phyloP scores from a whole-genome alignment of 2,113 vertebrate genomes.

The Poeciliopsis prolifica region DNA sequence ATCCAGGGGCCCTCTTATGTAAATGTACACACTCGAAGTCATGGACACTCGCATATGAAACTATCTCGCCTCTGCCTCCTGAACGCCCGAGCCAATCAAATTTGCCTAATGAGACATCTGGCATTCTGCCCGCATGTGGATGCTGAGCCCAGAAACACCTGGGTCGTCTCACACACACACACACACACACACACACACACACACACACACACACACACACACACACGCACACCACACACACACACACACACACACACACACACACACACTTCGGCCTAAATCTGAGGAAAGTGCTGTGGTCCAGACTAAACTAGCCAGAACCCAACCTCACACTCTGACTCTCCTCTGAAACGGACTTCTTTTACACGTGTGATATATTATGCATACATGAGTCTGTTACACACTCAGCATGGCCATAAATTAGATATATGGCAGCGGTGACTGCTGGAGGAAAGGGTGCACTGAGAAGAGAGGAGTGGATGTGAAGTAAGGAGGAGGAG shows the following conservation, averaged over 20 bases:
- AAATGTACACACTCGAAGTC: slow-evolving; percentile 54
- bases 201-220: slow-evolving; percentile 7
- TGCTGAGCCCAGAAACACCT: slow-evolving; percentile 76
- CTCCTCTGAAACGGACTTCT: slow-evolving; percentile 36
- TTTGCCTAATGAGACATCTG: slow-evolving; percentile 81
- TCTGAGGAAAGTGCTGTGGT: slow-evolving; percentile 23
- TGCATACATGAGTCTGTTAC: slow-evolving; percentile 72
- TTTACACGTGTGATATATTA: slow-evolving; percentile 71
- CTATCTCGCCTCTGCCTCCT: slow-evolving; percentile 65
- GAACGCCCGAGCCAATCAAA: slow-evolving; percentile 75
- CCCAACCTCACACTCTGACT: slow-evolving; percentile 16
- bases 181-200: slow-evolving; percentile 19
- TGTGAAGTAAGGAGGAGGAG: slow-evolving; percentile 37
- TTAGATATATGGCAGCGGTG: slow-evolving; percentile 68
- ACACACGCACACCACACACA: slow-evolving; percentile 16
- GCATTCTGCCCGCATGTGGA: slow-evolving; percentile 75
- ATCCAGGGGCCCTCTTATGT: slow-evolving; percentile 55
- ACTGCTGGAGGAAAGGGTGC: slow-evolving; percentile 24
- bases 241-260: slow-evolving; percentile 38
- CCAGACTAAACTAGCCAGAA: slow-evolving; percentile 14
- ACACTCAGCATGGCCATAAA: slow-evolving; percentile 70
- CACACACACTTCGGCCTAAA: slow-evolving; percentile 7
- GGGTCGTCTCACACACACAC: slow-evolving; percentile 52
- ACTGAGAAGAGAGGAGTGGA: slow-evolving; percentile 19
- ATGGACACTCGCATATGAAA: slow-evolving; percentile 73